Conservation (phyloP, 2,888 invertebrate species). For the Bugulina stolonifera region DNA sequence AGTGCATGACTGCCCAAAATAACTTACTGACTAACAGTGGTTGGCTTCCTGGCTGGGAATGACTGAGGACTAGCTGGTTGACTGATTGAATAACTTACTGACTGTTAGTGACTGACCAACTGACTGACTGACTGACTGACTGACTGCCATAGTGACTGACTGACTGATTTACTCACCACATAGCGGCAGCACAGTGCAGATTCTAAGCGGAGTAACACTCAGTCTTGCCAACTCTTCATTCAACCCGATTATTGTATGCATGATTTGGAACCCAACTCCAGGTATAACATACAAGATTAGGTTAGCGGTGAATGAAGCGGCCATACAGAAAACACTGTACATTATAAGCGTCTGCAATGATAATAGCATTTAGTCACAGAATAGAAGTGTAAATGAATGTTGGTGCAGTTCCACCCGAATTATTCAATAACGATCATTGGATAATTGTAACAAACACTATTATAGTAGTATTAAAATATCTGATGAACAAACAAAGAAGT, state of each 20-base stretch:
- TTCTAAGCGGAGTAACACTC: conserved; percentile 12
- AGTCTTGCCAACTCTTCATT: conserved; percentile 10
- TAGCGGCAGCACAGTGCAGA: background rate
- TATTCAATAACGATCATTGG: too few species aligned
- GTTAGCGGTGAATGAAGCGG: background rate
- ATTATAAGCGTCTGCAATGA: background rate
- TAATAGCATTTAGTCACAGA: too few species aligned
- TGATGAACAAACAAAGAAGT: too few species aligned
- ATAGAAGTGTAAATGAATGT: too few species aligned
- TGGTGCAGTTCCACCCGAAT: too few species aligned
- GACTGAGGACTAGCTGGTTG: background rate
- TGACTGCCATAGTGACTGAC: conserved; percentile 1
- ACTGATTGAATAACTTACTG: background rate
- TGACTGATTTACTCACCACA: conserved; percentile 20
- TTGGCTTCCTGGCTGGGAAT: too few species aligned
- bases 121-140: conserved; percentile 27
- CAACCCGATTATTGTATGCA: conserved; percentile 14
- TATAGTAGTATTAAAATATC: too few species aligned
- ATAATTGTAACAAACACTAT: too few species aligned
- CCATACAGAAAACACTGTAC: background rate
- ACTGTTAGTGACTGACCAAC: conserved; percentile 18
- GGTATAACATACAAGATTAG: background rate
- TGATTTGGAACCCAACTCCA: background rate
- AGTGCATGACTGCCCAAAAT: too few species aligned
- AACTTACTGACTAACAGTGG: too few species aligned